Base-by-base conservation (phyloP, 2,113 vertebrate genomes). In the Saccopteryx bilineata region DNA sequence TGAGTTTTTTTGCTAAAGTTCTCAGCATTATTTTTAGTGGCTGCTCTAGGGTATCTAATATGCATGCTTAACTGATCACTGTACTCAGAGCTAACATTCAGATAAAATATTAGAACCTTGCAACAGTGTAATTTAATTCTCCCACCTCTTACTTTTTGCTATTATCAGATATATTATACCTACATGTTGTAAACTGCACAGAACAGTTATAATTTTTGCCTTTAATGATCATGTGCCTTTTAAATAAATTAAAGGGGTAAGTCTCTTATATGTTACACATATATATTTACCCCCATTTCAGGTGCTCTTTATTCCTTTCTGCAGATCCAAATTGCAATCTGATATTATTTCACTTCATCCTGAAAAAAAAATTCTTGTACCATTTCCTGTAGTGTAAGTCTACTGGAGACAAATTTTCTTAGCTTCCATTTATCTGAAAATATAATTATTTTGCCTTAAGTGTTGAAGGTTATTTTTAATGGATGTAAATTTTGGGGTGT, bases 391-490 rank as follows among this genome's bases (percentile, higher is more conserved):
- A 75, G 28, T 58, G 0, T 33, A 56, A 54, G 26, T 79, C 24
- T 46, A 39, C n/a, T 75, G 39, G 28, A 75, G 23, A 87, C 75
- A 95, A 81, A 87, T 74, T 74, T 21, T 63, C 60, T 76, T 85
- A 24, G 19, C 54, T 87, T 68, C 23, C 76, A 0, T 75, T 95
- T 52, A 87, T 91, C 58, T 74, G 12, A 58, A 80, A 91, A 91
- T 71, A 19, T 48, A 48, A 63, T 65, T 68, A 83, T 69, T 89
- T 94, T 89, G 17, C 52, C 19, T 66, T 81, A 58, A 79, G 46
- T 39, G 80, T 95, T 89, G 26, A 75, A 76, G 5, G 8, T 33
- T 89, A 65, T 75, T 68, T 76, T n/a, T 13, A 52, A 71, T 79
- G n/a, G 26, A 19, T 28, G 19, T 56, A 24, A 75, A 66, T n/a